Conservation (phyloP, 2,888 invertebrate genomes). For the Oxycera nigricornis region DNA sequence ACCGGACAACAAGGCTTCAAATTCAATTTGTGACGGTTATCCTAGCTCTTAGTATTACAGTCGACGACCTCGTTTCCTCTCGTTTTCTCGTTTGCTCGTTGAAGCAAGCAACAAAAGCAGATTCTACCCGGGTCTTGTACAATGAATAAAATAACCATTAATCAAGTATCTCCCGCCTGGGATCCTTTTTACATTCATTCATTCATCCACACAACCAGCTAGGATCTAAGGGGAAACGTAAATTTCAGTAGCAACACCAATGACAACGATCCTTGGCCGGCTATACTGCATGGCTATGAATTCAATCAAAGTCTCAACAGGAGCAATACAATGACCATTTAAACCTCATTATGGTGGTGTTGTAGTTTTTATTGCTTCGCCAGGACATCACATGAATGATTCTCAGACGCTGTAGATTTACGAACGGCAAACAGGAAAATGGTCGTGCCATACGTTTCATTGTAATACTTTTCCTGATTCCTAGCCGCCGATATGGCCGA, state of each 20-base stretch:
- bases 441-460: background rate
- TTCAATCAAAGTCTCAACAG: slow-evolving; percentile 15
- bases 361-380: slow-evolving; percentile 13
- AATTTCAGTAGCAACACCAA: background rate
- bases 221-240: background rate
- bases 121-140: background rate
- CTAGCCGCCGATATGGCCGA: background rate
- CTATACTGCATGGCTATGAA: background rate
- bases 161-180: slow-evolving; percentile 23
- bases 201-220: background rate
- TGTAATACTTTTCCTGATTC: slow-evolving; percentile 12
- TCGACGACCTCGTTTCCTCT: background rate
- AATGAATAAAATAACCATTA: slow-evolving; percentile 37
- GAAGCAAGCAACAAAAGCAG: background rate
- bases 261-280: slow-evolving; percentile 1
- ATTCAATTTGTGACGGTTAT: slow-evolving; percentile 28
- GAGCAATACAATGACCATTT: slow-evolving; percentile 13
- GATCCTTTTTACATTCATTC: background rate
- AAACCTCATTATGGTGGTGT: slow-evolving; percentile 12
- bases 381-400: slow-evolving; percentile 9
- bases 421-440: background rate
- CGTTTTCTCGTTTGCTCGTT: background rate
- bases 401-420: background rate
- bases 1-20: background rate
- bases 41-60: background rate